Evolutionary conservation across 2,888 invertebrate genomes (phyloP), one percentile per base, ranked within the genome.

Genomic region (Ormyrus thymus): DNA sequence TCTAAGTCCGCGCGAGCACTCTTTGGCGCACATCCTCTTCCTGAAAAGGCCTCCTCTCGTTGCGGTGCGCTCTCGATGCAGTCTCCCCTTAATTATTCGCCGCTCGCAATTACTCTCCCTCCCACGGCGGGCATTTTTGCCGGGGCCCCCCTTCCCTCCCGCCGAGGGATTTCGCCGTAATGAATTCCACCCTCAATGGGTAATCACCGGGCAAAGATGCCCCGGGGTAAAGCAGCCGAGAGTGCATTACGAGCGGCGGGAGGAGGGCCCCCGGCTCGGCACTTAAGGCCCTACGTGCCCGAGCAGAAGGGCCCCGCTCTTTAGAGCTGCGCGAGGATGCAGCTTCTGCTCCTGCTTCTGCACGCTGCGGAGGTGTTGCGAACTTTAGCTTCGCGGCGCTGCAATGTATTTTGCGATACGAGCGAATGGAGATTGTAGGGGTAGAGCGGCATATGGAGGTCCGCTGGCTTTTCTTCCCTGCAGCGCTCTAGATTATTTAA

Each of bases 151-250:
- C 29, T 29, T 29, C 29, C 29, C 29, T 29, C 29, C 29, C 65
- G 50, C 69, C 70, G 83, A 84, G 83, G 86, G 84, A 87, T 86
- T 85, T 86, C 84, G 82, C 82, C 83, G 84, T 88, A 87, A 87
- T 86, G 87, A 87, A 88, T 87, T 87, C 88, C 88, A 87, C 87
- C 87, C 87, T 87, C 87, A 86, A 86, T 82, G 83, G 86, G 87
- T 87, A 87, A 88, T 88, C 85, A 88, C 85, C 81, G 84, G 84
- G 80, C 85, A 84, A 29, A 81, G 84, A 81, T 83, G 77, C 81
- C 83, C 81, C 64, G 68, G 73, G 58, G 76, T 75, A 74, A 75
- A 59, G 65, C 55, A 65, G 74, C 61, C 15, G 71, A 56, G 62
- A 72, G 68, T 61, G 78, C 66, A 78, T 74, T 78, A 70, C 74